Evolutionary conservation across 2,888 invertebrate species (phyloP).

Genomic region (Aphodius sticticus): DNA sequence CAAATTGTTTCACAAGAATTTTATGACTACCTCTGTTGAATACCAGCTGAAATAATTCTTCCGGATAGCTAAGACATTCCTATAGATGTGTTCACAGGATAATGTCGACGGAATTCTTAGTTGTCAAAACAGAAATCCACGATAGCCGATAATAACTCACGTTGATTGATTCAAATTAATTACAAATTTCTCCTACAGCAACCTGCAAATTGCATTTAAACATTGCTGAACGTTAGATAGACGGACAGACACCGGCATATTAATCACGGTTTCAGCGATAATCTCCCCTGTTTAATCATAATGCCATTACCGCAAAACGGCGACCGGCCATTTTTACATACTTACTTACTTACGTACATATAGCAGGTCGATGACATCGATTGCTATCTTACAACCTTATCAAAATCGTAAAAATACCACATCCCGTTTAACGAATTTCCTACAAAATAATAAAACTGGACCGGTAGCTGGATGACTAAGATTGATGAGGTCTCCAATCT

Average conservation of each 20-base stretch:
- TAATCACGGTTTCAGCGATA: not conserved
- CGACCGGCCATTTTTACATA: not conserved
- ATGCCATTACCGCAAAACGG: not conserved
- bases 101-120: too few species aligned
- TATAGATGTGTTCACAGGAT: too few species aligned
- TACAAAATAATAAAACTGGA: not conserved
- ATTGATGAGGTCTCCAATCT: not conserved
- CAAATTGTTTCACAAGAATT: too few species aligned
- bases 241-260: not conserved
- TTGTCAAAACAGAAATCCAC: too few species aligned
- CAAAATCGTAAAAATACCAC: not conserved
- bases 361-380: not conserved
- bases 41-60: too few species aligned
- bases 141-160: too few species aligned
- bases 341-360: not conserved
- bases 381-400: not conserved
- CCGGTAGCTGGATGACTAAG: not conserved
- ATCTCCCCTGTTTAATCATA: not conserved
- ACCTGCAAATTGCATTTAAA: not conserved
- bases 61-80: too few species aligned
- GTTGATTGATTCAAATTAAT: too few species aligned
- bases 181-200: too few species aligned
- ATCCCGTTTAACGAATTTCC: not conserved
- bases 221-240: not conserved
- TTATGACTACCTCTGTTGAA: too few species aligned